Evolutionary conservation across 2,888 invertebrate genomes (phyloP).

Genomic region (Rosalia funebris): DNA sequence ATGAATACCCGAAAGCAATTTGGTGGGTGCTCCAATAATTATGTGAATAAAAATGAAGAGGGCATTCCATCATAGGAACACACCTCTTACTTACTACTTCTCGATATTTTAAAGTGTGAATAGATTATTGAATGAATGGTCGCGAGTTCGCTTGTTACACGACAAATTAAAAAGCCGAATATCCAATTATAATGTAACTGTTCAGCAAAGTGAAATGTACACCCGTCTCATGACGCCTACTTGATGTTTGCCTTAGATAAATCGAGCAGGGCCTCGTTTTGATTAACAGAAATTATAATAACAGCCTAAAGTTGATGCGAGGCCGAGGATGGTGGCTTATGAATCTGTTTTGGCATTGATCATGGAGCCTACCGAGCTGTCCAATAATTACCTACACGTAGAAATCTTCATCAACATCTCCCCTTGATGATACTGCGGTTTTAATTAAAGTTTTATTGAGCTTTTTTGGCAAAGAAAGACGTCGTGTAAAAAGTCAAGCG

Average conservation of each 20-base stretch:
- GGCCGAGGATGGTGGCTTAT: conserved; percentile 41
- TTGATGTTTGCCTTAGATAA: conserved; percentile 44
- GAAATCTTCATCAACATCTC: conserved; percentile 25
- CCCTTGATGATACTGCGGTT: conserved; percentile 16
- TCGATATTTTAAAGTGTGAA: too few species aligned
- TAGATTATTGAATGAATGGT: background rate
- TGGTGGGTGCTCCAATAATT: too few species aligned
- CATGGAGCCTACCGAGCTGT: conserved; percentile 29
- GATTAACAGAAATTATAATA: conserved; percentile 45
- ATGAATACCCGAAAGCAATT: too few species aligned
- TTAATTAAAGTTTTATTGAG: conserved; percentile 16
- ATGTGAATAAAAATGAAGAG: too few species aligned
- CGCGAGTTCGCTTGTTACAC: conserved; percentile 6
- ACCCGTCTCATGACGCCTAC: conserved; percentile 38
- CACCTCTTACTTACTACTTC: too few species aligned
- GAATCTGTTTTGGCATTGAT: conserved; percentile 41
- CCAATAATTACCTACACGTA: conserved; percentile 28
- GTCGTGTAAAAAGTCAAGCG: background rate
- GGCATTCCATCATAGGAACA: too few species aligned
- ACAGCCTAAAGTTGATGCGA: conserved; percentile 37
- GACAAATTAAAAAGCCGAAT: conserved; percentile 20
- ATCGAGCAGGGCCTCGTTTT: conserved; percentile 42
- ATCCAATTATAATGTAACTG: conserved; percentile 42
- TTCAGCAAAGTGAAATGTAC: conserved; percentile 39
- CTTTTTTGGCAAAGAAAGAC: conserved; percentile 1